A percentile compares a stretch with the other conserved stretches of the same genome.
Evolutionary conservation across 1,140 invertebrate genomes (phyloP).

Genomic region (Diachasma alloeum): DNA sequence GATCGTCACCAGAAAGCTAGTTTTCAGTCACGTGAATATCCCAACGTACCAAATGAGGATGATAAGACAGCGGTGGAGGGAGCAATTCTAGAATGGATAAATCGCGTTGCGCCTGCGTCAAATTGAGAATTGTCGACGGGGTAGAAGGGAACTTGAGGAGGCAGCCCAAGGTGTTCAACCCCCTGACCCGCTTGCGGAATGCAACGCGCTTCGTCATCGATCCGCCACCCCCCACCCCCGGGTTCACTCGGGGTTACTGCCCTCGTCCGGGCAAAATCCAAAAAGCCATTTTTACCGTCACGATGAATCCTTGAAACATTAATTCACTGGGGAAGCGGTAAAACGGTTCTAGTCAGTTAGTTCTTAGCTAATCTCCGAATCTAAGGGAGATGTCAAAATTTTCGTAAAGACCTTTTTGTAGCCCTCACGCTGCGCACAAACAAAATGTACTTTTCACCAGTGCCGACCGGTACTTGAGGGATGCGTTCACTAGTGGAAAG

Average conservation of each 20-base stretch:
- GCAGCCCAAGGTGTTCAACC: conserved; percentile 52
- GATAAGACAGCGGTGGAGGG: background rate
- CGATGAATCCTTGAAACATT: background rate
- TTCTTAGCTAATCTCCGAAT: too few relatives aligned
- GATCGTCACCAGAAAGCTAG: background rate
- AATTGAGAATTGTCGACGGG: conserved; percentile 22
- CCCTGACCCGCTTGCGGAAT: conserved; percentile 59
- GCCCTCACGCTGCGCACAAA: too few relatives aligned
- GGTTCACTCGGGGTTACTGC: conserved; percentile 63
- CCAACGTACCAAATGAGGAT: background rate
- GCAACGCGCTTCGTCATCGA: conserved; percentile 57
- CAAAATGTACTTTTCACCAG: too few relatives aligned
- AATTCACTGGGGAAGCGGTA: too few relatives aligned
- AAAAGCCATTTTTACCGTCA: background rate
- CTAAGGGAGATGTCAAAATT: too few relatives aligned
- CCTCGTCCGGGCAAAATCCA: conserved; percentile 50
- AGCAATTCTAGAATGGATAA: background rate
- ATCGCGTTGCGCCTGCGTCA: conserved; percentile 35
- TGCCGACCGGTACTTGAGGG: too few relatives aligned
- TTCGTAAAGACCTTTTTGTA: too few relatives aligned
- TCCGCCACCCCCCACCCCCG: conserved; percentile 42
- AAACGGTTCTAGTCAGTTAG: too few relatives aligned
- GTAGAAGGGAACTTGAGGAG: conserved; percentile 34
- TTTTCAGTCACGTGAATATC: background rate
- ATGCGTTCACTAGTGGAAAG: too few relatives aligned